Evolutionary conservation across 2,888 invertebrate genomes (phyloP), one percentile per base, ranked within the genome.

Genomic region (Alsophila aescularia): DNA sequence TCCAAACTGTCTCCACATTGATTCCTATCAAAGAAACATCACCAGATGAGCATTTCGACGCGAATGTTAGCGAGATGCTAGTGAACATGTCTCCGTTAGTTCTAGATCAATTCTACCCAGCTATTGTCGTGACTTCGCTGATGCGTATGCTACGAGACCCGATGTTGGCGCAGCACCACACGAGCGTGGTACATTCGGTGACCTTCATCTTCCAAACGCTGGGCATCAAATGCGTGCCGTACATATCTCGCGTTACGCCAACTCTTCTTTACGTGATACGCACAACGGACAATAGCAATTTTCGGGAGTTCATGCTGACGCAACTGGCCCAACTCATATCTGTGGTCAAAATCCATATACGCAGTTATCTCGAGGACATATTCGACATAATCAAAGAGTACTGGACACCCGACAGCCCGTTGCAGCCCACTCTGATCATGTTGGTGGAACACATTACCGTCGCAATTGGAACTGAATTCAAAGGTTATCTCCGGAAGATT

Each of bases 71-170:
- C 70, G 98, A 98, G 81, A 96, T 99, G 96, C 87, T 99, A 14
- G 98, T 99, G 0, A 98, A 96, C 75, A 98, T 98, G 97, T 95
- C 96, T 29, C 95, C 96, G 0, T 92, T 94, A 35, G 94, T 96
- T 12, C 90, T 99, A 44, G 99, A 99, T 69, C 99, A 99, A 83
- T 99, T 98, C 86, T 99, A 99, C 88, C 98, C 99, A 7, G 98
- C 99, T 0, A 97, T 99, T 58, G 98, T 99, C 0, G 97, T 99
- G 53, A 96, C 98, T 0, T 98, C 98, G 0, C 91, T 99, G 24
- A 98, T 99, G 96, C 93, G 96, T 67, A 98, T 99, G 54, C 95
- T 99, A 29, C 93, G 97, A 0, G 99, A 99, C 84, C 98, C 98
- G 0, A 95, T 97, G 5, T 87, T 99, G 16, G 94, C 95, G 2